These are phyloP conservation scores for Xiphias gladius DNA, from an alignment of 2,113 vertebrate species.

Conservation along the genomic window DNA sequence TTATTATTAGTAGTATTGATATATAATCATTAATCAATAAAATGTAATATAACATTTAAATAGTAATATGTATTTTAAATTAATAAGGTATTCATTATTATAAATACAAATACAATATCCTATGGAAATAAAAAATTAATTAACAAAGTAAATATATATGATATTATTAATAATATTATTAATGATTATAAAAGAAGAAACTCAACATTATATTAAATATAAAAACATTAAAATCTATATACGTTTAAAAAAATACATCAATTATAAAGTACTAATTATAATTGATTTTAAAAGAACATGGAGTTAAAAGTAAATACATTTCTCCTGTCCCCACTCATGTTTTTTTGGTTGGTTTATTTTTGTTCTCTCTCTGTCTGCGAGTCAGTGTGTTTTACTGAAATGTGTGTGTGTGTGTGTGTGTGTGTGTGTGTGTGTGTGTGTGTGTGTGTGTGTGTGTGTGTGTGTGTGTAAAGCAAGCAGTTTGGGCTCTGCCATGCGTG, in stretches of 20 bases:
- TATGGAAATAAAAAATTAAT: not conserved
- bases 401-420: conserved; percentile 25
- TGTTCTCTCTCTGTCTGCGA: not conserved
- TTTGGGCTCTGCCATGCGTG: conserved; percentile 43
- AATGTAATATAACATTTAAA: not conserved
- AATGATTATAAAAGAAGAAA: no score
- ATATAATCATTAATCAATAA: not conserved
- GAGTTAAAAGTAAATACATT: not conserved
- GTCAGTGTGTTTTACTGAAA: conserved; percentile 15
- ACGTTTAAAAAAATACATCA: not conserved
- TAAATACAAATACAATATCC: not conserved
- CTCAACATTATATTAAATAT: not conserved
- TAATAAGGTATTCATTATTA: not conserved
- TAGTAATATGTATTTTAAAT: no score
- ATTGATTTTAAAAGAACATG: not conserved
- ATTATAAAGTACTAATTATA: not conserved
- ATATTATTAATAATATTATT: not conserved
- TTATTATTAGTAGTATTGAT: no score
- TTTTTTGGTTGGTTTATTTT: conserved; percentile 35
- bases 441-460: not conserved
- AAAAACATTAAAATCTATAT: not conserved
- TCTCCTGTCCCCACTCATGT: conserved; percentile 13
- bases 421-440: conserved; percentile 12
- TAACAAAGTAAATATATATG: not conserved
- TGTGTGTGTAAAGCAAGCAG: conserved; percentile 50